Evolutionary conservation across 2,888 invertebrate species (phyloP).

Genomic region (Axea sp.): DNA sequence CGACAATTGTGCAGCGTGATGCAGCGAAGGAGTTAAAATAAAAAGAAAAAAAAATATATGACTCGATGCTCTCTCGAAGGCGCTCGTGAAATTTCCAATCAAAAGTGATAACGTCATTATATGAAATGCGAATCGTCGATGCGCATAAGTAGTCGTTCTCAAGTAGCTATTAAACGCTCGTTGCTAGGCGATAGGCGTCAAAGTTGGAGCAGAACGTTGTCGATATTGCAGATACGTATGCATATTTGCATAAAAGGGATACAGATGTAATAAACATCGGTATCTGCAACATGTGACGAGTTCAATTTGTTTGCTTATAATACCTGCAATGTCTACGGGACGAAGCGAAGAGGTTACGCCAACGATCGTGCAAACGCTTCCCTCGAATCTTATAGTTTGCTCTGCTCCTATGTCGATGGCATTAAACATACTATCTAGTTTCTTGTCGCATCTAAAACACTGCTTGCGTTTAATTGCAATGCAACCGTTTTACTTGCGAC

Average conservation of each 20-base stretch:
- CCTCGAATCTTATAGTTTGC: slow-evolving; percentile 49
- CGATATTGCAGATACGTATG: slow-evolving; percentile 52
- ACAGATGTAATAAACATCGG: slow-evolving; percentile 52
- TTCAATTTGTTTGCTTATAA: slow-evolving; percentile 43
- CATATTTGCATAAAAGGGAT: slow-evolving; percentile 48
- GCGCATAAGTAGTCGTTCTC: slow-evolving; percentile 57
- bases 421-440: slow-evolving; percentile 46
- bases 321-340: slow-evolving; percentile 34
- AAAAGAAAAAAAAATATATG: slow-evolving; percentile 34
- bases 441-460: slow-evolving; percentile 12
- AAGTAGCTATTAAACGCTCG: slow-evolving; percentile 58
- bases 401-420: slow-evolving; percentile 23
- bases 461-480: slow-evolving; percentile 33
- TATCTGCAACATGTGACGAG: slow-evolving; percentile 44
- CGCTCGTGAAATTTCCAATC: slow-evolving; percentile 49
- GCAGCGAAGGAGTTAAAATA: slow-evolving; percentile 12
- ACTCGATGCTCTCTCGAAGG: slow-evolving; percentile 38
- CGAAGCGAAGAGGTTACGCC: slow-evolving; percentile 14
- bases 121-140: slow-evolving; percentile 57
- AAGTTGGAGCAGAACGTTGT: slow-evolving; percentile 42
- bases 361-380: slow-evolving; percentile 39
- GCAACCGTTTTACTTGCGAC: too few species aligned
- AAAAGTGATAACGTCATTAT: slow-evolving; percentile 59
- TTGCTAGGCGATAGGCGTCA: slow-evolving; percentile 58
- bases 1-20: slow-evolving; percentile 12